phyloP scores from a whole-genome alignment of 2,113 vertebrate species.

The Talpa occidentalis region DNA sequence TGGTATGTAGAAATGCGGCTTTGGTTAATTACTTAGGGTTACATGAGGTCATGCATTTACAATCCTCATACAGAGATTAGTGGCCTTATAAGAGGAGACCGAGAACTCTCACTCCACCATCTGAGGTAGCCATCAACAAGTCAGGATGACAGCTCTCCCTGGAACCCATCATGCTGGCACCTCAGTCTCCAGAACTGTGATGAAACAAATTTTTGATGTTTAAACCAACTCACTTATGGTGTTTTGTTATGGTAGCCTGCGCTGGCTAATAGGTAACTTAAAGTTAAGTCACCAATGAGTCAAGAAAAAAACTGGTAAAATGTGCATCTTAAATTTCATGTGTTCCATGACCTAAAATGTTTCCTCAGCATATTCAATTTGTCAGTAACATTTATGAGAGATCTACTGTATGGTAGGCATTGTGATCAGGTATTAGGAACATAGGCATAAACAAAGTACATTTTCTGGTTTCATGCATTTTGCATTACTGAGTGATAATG shows the following conservation, averaged over 20 bases:
- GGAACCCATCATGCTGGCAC: background rate
- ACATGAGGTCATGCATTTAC: background rate
- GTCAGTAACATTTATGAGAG: background rate
- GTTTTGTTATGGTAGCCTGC: background rate
- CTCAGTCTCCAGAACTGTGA: background rate
- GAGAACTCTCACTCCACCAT: background rate
- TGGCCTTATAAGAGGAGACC: background rate
- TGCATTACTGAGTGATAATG: background rate
- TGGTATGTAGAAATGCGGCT: background rate
- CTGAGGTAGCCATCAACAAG: background rate
- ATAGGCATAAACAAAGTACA: background rate
- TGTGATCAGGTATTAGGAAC: background rate
- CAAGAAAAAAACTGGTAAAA: background rate
- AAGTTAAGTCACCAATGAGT: background rate
- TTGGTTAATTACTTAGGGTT: background rate
- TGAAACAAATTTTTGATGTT: background rate
- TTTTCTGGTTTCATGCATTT: background rate
- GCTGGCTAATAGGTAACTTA: background rate
- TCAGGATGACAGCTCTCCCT: background rate
- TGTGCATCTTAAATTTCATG: background rate
- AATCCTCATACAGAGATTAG: background rate
- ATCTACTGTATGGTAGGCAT: background rate
- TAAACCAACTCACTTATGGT: background rate
- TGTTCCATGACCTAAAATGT: background rate
- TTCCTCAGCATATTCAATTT: background rate